Evolutionary conservation across 2,113 vertebrate species (phyloP).

Genomic region (Protomyctophum bolini): DNA sequence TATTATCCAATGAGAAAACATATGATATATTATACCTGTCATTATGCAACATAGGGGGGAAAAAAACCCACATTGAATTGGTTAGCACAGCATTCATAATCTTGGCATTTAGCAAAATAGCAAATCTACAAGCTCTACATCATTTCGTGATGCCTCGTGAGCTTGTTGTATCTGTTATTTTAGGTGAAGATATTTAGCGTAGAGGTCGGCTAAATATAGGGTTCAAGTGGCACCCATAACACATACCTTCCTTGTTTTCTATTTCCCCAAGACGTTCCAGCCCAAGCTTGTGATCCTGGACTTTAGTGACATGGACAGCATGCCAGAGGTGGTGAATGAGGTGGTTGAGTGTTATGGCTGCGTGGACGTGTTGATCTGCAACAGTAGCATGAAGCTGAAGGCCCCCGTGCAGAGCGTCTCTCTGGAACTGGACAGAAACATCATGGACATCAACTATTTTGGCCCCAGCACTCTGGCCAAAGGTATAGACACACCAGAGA

Average conservation of each 20-base stretch:
- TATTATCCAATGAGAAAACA: conserved; percentile 3
- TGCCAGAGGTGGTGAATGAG: conserved; percentile 85
- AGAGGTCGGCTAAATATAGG: too few species aligned
- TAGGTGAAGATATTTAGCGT: too few species aligned
- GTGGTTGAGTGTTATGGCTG: conserved; percentile 91
- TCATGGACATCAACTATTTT: conserved; percentile 97
- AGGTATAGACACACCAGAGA: conserved; percentile 74
- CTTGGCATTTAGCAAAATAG: too few species aligned
- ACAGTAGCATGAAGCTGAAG: conserved; percentile 91
- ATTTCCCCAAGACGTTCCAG: conserved; percentile 85
- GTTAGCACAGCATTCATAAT: background rate
- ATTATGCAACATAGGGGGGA: background rate
- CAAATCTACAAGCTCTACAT: too few species aligned
- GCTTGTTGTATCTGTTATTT: too few species aligned
- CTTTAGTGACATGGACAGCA: conserved; percentile 87
- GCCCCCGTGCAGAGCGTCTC: conserved; percentile 88
- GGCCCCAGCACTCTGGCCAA: conserved; percentile 91
- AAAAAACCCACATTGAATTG: background rate
- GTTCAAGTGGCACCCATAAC: too few species aligned
- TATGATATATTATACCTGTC: background rate
- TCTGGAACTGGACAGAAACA: conserved; percentile 90
- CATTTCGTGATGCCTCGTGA: too few species aligned
- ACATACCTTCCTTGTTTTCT: background rate
- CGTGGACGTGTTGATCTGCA: conserved; percentile 92
- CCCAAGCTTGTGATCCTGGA: conserved; percentile 93